Evolutionary conservation across 2,888 invertebrate genomes (phyloP).

Genomic region (Melipona beecheii): DNA sequence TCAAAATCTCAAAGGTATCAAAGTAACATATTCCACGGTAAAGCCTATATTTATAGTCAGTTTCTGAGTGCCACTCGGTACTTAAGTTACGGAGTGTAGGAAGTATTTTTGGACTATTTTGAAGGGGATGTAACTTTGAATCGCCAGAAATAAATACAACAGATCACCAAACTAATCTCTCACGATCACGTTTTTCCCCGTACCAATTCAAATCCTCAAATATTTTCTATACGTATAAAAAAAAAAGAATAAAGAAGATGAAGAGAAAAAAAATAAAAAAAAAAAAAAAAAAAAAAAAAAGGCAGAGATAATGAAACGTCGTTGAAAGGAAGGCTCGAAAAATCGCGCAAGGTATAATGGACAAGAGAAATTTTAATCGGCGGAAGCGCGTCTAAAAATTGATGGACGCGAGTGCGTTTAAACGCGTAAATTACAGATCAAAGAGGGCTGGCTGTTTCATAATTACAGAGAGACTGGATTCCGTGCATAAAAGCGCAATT

Average conservation of each 20-base stretch:
- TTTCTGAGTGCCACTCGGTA: constrained; percentile 55
- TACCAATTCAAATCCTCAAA: neutral
- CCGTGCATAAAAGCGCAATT: constrained; percentile 44
- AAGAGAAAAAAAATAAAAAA: neutral
- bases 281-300: too few relatives aligned
- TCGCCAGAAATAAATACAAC: constrained; percentile 34
- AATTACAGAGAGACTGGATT: constrained; percentile 34
- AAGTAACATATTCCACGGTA: constrained; percentile 52
- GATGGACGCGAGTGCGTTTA: constrained; percentile 13
- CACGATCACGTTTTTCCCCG: neutral
- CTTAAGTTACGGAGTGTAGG: constrained; percentile 51
- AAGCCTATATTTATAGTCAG: constrained; percentile 56
- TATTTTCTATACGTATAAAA: neutral
- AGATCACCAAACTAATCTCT: constrained; percentile 18
- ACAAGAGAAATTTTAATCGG: neutral
- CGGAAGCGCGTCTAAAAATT: constrained; percentile 15
- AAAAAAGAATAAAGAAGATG: too few relatives aligned
- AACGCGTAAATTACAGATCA: constrained; percentile 35
- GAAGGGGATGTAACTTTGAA: constrained; percentile 44
- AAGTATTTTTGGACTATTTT: constrained; percentile 57
- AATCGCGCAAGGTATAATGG: neutral
- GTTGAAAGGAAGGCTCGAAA: neutral
- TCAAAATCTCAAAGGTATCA: constrained; percentile 56
- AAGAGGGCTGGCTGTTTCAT: constrained; percentile 24
- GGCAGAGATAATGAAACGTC: neutral